Evolutionary conservation across 2,888 invertebrate species (phyloP).

Genomic region (Chaitophorus viminalis): DNA sequence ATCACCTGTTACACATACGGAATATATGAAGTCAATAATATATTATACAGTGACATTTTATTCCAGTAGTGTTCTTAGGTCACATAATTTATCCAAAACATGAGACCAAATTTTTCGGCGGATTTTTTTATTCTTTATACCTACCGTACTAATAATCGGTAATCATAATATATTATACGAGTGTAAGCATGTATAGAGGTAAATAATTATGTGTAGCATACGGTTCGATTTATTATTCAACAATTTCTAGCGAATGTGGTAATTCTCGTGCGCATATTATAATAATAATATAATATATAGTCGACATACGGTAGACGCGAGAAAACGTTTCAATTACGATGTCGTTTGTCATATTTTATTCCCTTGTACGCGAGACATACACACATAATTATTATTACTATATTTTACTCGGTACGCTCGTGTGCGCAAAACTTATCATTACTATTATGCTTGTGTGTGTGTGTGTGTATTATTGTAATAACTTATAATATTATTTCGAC

Average conservation of each 20-base stretch:
- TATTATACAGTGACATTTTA: too few relatives aligned
- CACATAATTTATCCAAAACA: too few relatives aligned
- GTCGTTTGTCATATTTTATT: slow-evolving; percentile 8
- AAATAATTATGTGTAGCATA: not conserved
- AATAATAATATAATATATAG: not conserved
- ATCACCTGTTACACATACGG: too few relatives aligned
- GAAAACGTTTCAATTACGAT: slow-evolving; percentile 4
- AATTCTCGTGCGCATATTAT: not conserved
- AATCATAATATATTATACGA: too few relatives aligned
- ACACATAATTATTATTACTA: not conserved
- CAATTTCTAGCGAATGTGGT: not conserved
- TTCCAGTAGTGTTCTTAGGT: too few relatives aligned
- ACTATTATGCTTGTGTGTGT: not conserved
- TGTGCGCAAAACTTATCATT: not conserved
- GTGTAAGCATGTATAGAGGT: too few relatives aligned
- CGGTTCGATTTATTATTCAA: not conserved
- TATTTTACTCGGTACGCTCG: not conserved
- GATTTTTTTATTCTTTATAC: too few relatives aligned
- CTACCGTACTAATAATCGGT: too few relatives aligned
- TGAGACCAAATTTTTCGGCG: too few relatives aligned
- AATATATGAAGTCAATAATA: too few relatives aligned
- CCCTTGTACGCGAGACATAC: not conserved
- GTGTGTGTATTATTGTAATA: not conserved
- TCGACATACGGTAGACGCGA: not conserved
- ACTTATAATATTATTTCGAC: not conserved